Evolutionary conservation across 2,113 vertebrate genomes (phyloP).

Genomic region (Pomatostomus ruficeps): DNA sequence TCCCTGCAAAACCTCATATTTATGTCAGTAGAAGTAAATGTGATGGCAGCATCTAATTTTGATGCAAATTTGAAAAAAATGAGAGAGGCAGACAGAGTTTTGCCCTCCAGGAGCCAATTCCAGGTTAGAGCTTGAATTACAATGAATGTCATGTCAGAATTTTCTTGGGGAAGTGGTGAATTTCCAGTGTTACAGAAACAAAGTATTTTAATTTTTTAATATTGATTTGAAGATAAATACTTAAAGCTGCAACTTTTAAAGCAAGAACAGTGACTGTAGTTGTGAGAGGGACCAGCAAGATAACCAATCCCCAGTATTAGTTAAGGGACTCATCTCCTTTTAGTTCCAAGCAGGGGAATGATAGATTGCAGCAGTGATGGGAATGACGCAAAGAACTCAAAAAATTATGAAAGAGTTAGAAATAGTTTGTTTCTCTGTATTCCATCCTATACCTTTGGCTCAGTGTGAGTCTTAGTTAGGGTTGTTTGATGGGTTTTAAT

Average conservation of each 20-base stretch:
- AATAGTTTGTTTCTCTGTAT: neutral
- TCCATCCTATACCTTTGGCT: neutral
- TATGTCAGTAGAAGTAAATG: neutral
- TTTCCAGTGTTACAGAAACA: neutral
- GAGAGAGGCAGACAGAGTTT: neutral
- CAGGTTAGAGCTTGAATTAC: neutral
- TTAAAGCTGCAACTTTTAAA: neutral
- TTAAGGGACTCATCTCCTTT: neutral
- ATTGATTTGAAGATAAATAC: neutral
- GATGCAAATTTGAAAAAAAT: neutral
- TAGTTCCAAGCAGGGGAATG: neutral
- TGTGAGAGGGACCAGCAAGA: neutral
- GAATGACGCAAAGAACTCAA: neutral
- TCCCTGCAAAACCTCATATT: neutral
- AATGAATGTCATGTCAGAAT: neutral
- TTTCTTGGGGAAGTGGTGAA: neutral
- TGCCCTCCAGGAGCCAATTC: neutral
- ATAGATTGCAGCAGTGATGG: neutral
- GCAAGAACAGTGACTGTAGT: neutral
- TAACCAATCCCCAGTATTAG: neutral
- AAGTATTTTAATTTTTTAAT: neutral
- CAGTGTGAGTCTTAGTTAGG: neutral
- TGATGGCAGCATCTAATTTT: neutral
- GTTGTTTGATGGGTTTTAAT: neutral
- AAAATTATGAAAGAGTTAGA: neutral